Base-by-base conservation (phyloP, 2,113 vertebrate species). In the Salvelinus fontinalis region DNA sequence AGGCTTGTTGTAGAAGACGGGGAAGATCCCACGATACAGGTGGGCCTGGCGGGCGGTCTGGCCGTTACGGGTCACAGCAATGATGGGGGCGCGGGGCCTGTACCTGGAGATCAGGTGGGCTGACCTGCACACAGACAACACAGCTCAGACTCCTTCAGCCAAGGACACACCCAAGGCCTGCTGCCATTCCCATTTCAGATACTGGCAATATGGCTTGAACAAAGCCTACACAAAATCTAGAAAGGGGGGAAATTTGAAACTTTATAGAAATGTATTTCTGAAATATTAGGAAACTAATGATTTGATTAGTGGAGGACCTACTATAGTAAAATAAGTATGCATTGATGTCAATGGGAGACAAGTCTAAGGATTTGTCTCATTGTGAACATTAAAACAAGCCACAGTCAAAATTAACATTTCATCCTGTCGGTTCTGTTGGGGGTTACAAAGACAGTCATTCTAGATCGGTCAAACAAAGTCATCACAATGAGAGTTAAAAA, bases 11-110 rank as follows among this genome's bases (percentile, higher is more conserved):
- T 95, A 99, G 51, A 98, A 81, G 59, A 99, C 95, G 0, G 97
- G 97, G 90, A 99, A 99, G 89, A 99, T 95, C 68, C 98, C 98
- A 0, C 98, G 96, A 91, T 97, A 98, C 76, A 99, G 93, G 85
- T 99, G 97, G 66, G 96, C 96, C 88, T 99, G 98, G 24, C 97
- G 97, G 0, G 97, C 97, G 0, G 98, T 97, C 93, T 97, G 97
- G 49, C 88, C 94, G 0, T 95, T 95, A 86, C 97, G 97, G 5
- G 97, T 99, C 82, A 99, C 95, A 0, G 97, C 95, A 0, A 99
- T 95, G 89, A 99, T 99, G 39, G 97, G 97, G 14, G 98, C 97
- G 0, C 97, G 96, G 0, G 98, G 98, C 70, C 98, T 94, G 90
- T 97, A 99, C 78, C 97, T 94, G 8, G 98, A 96, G 81, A 99